phyloP scores from a whole-genome alignment of 2,888 invertebrate genomes.

The Hermaeophaga mercurialis region DNA sequence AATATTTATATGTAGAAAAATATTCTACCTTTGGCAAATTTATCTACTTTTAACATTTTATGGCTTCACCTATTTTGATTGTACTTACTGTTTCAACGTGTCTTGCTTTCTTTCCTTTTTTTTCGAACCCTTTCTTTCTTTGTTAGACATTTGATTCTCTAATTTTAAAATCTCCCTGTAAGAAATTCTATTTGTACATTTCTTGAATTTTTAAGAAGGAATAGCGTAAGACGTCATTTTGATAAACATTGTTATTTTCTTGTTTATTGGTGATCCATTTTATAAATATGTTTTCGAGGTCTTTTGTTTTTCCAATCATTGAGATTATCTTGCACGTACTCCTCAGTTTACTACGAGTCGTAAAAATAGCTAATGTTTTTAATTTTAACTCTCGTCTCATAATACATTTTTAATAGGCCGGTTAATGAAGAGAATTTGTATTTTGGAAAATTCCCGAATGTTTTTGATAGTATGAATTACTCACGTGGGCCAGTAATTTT shows the following conservation, averaged over 20 bases:
- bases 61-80: too few relatives aligned
- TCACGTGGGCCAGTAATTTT: too few relatives aligned
- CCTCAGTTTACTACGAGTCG: slow-evolving; percentile 1
- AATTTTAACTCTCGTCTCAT: background rate
- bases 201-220: background rate
- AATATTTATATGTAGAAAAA: too few relatives aligned
- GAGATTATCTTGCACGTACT: slow-evolving; percentile 14
- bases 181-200: too few relatives aligned
- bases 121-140: too few relatives aligned
- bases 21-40: too few relatives aligned
- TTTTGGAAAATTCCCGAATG: background rate
- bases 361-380: slow-evolving; percentile 3
- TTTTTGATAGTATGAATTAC: background rate
- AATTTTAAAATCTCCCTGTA: too few relatives aligned
- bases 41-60: too few relatives aligned
- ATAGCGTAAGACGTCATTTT: background rate
- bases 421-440: slow-evolving; percentile 2
- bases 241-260: slow-evolving; percentile 19
- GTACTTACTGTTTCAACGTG: too few relatives aligned
- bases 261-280: background rate
- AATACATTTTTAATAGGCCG: slow-evolving; percentile 15
- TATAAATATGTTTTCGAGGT: slow-evolving; percentile 17
- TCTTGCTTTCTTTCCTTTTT: too few relatives aligned
- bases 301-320: slow-evolving; percentile 14
- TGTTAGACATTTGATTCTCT: too few relatives aligned